A percentile compares a stretch with the other conserved stretches of the same genome.
phyloP scores from a whole-genome alignment of 2,888 invertebrate species.

The Mythimna loreyi region DNA sequence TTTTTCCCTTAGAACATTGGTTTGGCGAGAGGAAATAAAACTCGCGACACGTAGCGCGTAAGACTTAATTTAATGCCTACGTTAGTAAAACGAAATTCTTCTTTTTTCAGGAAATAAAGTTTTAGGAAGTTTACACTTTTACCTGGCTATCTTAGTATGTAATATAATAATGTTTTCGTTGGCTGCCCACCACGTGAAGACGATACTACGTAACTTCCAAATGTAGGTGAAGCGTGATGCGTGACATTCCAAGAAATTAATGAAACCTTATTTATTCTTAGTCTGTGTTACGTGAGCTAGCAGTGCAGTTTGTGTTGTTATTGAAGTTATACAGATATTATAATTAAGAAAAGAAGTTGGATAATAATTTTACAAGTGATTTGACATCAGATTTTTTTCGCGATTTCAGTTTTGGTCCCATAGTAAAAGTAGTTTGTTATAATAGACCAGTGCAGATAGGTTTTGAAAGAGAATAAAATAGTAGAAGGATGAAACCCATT shows the following conservation, averaged over 20 bases:
- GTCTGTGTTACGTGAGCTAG: slow-evolving; percentile 2
- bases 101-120: neutral
- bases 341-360: neutral
- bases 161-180: slow-evolving; percentile 10
- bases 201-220: neutral
- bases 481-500: too few relatives aligned
- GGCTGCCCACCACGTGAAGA: neutral
- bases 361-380: neutral
- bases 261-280: slow-evolving; percentile 21
- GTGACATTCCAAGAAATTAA: slow-evolving; percentile 21
- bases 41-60: too few relatives aligned
- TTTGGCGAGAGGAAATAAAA: too few relatives aligned
- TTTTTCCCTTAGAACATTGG: too few relatives aligned
- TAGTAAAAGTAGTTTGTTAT: too few relatives aligned
- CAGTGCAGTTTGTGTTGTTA: neutral
- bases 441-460: too few relatives aligned
- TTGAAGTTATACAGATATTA: neutral
- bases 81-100: neutral
- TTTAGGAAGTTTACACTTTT: slow-evolving; percentile 6
- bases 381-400: too few relatives aligned
- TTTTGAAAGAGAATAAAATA: too few relatives aligned
- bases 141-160: neutral
- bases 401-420: too few relatives aligned
- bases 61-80: neutral
- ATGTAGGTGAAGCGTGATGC: slow-evolving; percentile 33